Conservation (phyloP, 2,888 invertebrate genomes). For the Hyppa rectilinea region DNA sequence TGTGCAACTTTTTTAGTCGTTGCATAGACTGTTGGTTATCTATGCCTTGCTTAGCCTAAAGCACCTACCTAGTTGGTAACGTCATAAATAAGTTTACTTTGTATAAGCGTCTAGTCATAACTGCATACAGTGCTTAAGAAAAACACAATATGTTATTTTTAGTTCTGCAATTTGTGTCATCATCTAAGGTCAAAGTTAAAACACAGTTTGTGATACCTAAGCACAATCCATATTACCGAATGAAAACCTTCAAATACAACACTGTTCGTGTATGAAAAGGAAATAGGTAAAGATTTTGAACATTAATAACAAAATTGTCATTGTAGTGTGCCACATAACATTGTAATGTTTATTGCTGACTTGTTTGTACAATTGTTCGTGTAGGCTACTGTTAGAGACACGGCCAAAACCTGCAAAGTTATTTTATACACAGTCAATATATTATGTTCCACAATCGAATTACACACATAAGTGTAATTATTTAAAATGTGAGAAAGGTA, state of each 20-base stretch:
- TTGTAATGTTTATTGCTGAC: conserved; percentile 38
- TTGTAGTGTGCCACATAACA: conserved; percentile 28
- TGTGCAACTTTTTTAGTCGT: conserved; percentile 27
- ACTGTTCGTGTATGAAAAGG: conserved; percentile 10
- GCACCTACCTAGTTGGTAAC: neutral
- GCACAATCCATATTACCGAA: neutral
- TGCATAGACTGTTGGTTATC: conserved; percentile 21
- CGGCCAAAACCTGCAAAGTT: conserved; percentile 9
- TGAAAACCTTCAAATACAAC: conserved; percentile 23
- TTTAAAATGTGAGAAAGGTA: conserved; percentile 10
- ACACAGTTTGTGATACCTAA: neutral
- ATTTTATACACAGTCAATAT: conserved; percentile 9
- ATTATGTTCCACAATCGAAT: neutral
- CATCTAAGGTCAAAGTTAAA: conserved; percentile 11
- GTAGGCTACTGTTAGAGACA: conserved; percentile 9
- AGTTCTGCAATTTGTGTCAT: conserved; percentile 9
- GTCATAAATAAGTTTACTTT: conserved; percentile 17
- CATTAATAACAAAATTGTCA: conserved; percentile 32
- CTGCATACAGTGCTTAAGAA: neutral
- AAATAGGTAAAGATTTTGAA: conserved; percentile 41
- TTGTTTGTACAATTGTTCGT: conserved; percentile 47
- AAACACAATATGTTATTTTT: neutral
- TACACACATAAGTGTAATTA: neutral
- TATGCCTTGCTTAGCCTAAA: neutral
- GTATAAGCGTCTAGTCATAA: neutral